A percentile compares a stretch with the other conserved stretches of the same genome.
Conservation (phyloP, 1,140 invertebrate genomes). For the Drusus annulatus region DNA sequence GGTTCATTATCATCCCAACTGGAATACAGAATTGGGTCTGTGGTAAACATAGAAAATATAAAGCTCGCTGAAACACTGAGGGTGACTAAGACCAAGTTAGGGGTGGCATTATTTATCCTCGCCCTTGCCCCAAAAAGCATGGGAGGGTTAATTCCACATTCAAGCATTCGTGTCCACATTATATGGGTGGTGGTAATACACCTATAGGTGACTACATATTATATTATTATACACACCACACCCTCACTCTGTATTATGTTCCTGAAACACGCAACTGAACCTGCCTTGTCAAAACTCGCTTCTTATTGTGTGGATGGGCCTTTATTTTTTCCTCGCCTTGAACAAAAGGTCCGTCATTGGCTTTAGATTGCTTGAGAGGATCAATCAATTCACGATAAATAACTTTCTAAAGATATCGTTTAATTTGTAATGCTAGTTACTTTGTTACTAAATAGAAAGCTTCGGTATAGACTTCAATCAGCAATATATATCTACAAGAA, state of each 20-base stretch:
- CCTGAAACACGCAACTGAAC: conserved; percentile 18
- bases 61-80: not conserved
- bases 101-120: not conserved
- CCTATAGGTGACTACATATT: not conserved
- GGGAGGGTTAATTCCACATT: not conserved
- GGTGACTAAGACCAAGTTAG: not conserved
- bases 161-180: not conserved
- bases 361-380: too few species aligned
- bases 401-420: too few species aligned
- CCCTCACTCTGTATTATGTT: not conserved
- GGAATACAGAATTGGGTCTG: too few species aligned
- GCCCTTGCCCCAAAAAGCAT: not conserved
- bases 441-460: too few species aligned
- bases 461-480: too few species aligned
- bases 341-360: too few species aligned
- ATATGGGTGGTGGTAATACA: not conserved
- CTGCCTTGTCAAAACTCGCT: not conserved
- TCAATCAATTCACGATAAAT: too few species aligned
- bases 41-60: too few species aligned
- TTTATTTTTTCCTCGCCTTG: too few species aligned
- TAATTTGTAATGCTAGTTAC: too few species aligned
- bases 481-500: too few species aligned
- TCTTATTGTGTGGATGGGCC: not conserved
- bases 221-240: conserved; percentile 22
- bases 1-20: too few species aligned